Conservation (phyloP, 92 coral and sea anemone genomes). For the Phymanthus crucifer region DNA sequence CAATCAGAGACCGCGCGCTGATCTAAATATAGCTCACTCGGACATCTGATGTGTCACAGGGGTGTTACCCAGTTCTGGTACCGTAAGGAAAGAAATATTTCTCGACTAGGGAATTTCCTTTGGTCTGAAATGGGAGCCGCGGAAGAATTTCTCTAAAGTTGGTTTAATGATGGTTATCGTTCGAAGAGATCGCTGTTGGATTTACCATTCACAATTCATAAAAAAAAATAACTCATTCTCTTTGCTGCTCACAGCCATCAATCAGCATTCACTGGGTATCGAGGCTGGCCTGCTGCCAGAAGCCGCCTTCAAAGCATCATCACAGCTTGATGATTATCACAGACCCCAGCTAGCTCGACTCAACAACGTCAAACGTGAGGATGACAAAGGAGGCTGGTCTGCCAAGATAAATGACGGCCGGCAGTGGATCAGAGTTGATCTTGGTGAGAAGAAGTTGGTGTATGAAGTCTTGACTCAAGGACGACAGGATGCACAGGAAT, state of each 20-base stretch:
- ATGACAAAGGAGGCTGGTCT: conserved; percentile 25
- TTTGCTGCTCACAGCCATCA: background rate
- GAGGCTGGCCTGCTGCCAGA: conserved; percentile 17
- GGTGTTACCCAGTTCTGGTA: too few relatives aligned
- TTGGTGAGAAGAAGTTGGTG: background rate
- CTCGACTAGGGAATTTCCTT: too few relatives aligned
- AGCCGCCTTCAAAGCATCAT: conserved; percentile 7
- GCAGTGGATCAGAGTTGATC: conserved; percentile 9
- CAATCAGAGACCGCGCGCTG: too few relatives aligned
- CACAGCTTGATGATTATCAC: conserved; percentile 1
- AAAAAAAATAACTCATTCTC: background rate
- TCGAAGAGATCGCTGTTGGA: too few relatives aligned
- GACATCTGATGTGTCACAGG: too few relatives aligned
- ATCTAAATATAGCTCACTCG: too few relatives aligned
- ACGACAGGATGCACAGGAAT: conserved; percentile 17
- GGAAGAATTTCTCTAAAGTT: too few relatives aligned
- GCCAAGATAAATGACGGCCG: conserved; percentile 6
- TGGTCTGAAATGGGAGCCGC: too few relatives aligned
- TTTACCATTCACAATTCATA: too few relatives aligned
- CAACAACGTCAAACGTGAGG: background rate
- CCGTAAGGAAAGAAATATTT: too few relatives aligned
- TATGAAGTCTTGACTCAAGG: conserved; percentile 21
- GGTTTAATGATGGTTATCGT: too few relatives aligned
- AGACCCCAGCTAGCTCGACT: conserved; percentile 15
- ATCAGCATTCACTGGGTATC: background rate